Base-by-base conservation (phyloP, 2,797 vertebrate species). In the Percopsis omiscomaycus region DNA sequence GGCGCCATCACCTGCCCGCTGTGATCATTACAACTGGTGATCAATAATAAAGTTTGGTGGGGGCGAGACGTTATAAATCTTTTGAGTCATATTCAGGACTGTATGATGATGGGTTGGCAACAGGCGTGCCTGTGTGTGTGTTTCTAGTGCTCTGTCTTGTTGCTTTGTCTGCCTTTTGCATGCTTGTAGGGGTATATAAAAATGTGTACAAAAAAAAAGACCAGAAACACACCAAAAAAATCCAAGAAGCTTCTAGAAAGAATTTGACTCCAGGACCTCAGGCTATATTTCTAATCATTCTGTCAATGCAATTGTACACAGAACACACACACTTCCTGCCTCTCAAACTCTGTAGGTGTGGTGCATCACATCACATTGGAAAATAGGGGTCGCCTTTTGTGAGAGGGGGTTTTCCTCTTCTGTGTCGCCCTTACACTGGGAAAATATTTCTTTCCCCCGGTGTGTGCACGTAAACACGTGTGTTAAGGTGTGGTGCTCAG, bases 1-100 rank as follows among this genome's bases (percentile, higher is more conserved):
- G 74, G 81, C 44, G 59, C 79, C 79, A 73, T 83, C 79, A 74
- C 82, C 78, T 74, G 77, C 81, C 78, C 83, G 83, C 64, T 37
- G 63, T 73, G 69, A 78, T 86, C 81, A 79, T 85, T 87, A 72
- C 64, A 70, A 44, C 48, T 13, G 37, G 64, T 61, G 48, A 79
- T 86, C 80, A 55, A 82, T 85, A 75, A 70, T 37, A 42, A 55
- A 55, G 13, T 65, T 37, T 55, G 13, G 71, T 53, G 2, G 0
- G 55, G 53, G 66, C 71, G 75, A 82, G 75, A 68, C 48, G 49
- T 37, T 59, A 67, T 69, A 58, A 27, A 16, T 42, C 15, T 80
- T 62, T 46, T 32, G 55, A 28, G 52, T 54, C 46, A 54, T 13
- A 54, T 12, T 59, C 14, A 59, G 55, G 45, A 10, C 59, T 54